Conservation (phyloP, 2,113 vertebrate genomes). For the Neolamprologus brichardi region DNA sequence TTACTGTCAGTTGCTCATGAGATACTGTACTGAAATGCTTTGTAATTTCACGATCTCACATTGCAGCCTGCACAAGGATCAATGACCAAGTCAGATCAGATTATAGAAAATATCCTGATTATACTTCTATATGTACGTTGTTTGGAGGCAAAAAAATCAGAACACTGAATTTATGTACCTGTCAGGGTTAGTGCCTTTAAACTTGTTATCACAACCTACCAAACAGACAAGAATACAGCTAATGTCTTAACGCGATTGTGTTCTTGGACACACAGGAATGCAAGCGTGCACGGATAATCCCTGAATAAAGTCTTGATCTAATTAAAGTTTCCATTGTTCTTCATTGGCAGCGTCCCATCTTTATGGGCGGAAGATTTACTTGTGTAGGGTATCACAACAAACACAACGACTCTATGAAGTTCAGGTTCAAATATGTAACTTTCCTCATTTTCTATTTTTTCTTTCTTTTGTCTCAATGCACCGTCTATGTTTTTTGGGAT, state of each 20-base stretch:
- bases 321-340: conserved; percentile 54
- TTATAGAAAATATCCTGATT: not conserved
- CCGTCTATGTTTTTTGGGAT: not conserved
- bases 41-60: not conserved
- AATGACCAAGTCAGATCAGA: not conserved
- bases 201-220: not conserved
- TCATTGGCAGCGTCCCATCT: not conserved
- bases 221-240: not conserved
- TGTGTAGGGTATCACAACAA: conserved; percentile 10
- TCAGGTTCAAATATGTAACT: not conserved
- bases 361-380: conserved; percentile 25
- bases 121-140: not conserved
- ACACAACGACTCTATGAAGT: not conserved
- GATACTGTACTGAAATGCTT: not conserved
- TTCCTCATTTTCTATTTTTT: not conserved
- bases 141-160: not conserved
- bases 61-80: not conserved
- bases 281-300: not conserved
- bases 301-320: conserved; percentile 29
- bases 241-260: not conserved
- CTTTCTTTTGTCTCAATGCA: not conserved
- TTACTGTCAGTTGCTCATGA: not conserved
- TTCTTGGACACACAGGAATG: not conserved
- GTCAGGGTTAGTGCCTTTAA: not conserved
- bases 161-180: not conserved